phyloP scores from a whole-genome alignment of 2,888 invertebrate species.

The Pheosia tremula region DNA sequence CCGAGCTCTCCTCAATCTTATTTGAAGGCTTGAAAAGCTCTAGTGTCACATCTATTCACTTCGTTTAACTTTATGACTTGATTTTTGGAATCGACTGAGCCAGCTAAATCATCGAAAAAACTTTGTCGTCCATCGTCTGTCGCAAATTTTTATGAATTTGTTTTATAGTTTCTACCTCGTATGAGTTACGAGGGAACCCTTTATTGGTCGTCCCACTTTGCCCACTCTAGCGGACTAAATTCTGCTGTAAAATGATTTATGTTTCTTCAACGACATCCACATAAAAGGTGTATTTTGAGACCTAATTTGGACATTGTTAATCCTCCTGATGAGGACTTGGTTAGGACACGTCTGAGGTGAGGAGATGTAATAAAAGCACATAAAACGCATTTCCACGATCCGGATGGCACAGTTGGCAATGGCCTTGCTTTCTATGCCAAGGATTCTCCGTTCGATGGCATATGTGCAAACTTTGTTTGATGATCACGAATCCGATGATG shows the following conservation, averaged over 20 bases:
- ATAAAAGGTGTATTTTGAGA: background rate
- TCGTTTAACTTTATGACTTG: background rate
- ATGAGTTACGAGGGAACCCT: slow-evolving; percentile 8
- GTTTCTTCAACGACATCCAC: slow-evolving; percentile 8
- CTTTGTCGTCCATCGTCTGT: background rate
- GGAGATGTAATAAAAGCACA: too few relatives aligned
- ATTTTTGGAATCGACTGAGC: background rate
- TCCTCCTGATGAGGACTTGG: background rate
- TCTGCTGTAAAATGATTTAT: slow-evolving; percentile 7
- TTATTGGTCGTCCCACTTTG: slow-evolving; percentile 7
- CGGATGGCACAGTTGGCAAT: too few relatives aligned
- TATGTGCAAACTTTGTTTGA: too few relatives aligned
- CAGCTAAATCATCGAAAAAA: background rate
- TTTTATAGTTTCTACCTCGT: slow-evolving; percentile 12
- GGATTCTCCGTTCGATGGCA: too few relatives aligned
- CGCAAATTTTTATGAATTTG: slow-evolving; percentile 15
- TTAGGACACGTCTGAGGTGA: background rate
- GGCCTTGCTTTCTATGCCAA: too few relatives aligned
- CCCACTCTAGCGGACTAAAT: background rate
- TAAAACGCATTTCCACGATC: too few relatives aligned
- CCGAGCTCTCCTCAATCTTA: too few relatives aligned
- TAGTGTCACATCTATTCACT: background rate
- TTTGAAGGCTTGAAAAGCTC: background rate
- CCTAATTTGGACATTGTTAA: slow-evolving; percentile 1
- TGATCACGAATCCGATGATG: too few relatives aligned